These are phyloP conservation scores for Enteromius viviparus DNA, from an alignment of 2,797 vertebrate genomes.

Conservation along the genomic window DNA sequence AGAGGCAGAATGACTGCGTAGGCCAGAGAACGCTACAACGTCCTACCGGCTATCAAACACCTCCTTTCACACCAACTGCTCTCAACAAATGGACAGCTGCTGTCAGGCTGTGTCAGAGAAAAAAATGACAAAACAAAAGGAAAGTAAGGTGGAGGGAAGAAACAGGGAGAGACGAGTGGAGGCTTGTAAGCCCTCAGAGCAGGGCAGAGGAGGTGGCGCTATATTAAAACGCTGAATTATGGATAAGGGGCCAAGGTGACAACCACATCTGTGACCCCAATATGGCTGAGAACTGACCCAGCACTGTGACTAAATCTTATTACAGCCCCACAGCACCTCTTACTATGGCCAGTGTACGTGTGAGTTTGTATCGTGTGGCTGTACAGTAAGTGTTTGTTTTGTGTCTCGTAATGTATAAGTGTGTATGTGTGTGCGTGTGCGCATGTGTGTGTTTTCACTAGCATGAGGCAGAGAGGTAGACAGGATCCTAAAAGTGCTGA, in stretches of 20 bases:
- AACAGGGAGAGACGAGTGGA: background rate
- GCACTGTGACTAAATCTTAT: slow-evolving; percentile 75
- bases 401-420: slow-evolving; percentile 33
- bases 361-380: slow-evolving; percentile 63
- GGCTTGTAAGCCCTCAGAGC: slow-evolving; percentile 12
- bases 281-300: slow-evolving; percentile 74
- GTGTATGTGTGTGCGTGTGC: slow-evolving; percentile 28
- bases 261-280: slow-evolving; percentile 67
- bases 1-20: slow-evolving; percentile 55
- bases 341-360: slow-evolving; percentile 20
- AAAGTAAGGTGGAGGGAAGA: slow-evolving; percentile 24
- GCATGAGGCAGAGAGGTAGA: slow-evolving; percentile 59
- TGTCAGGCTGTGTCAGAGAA: slow-evolving; percentile 37
- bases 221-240: slow-evolving; percentile 61
- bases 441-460: slow-evolving; percentile 62
- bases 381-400: slow-evolving; percentile 25
- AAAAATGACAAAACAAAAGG: slow-evolving; percentile 25
- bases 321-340: slow-evolving; percentile 65
- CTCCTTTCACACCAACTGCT: slow-evolving; percentile 26
- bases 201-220: slow-evolving; percentile 59
- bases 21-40: slow-evolving; percentile 17
- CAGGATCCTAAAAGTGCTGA: slow-evolving; percentile 73
- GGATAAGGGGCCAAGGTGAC: slow-evolving; percentile 64
- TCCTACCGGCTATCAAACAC: slow-evolving; percentile 41
- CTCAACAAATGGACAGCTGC: slow-evolving; percentile 37